Percentiles rank a stretch among this genome's conserved stretches.
These are phyloP conservation scores for Heliangelus exortis DNA, from an alignment of 2,797 vertebrate genomes.

Conservation along the genomic window DNA sequence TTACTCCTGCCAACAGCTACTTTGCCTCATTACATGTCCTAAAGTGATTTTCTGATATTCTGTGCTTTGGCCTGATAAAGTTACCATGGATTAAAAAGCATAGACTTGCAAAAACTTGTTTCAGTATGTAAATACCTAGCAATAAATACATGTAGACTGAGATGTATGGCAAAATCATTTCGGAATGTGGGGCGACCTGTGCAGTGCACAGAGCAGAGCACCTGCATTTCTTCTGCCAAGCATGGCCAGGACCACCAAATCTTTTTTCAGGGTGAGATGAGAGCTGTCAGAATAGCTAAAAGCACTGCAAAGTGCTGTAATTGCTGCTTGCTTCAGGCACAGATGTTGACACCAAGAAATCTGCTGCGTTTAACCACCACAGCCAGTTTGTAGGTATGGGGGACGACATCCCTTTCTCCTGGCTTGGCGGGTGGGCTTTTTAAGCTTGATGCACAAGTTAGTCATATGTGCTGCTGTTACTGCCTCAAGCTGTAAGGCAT, in stretches of 20 bases:
- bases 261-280: background rate
- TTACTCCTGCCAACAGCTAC: background rate
- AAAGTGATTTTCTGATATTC: background rate
- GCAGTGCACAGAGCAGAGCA: background rate
- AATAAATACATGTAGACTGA: background rate
- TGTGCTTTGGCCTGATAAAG: background rate
- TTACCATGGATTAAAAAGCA: background rate
- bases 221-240: background rate
- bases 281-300: constrained; percentile 3
- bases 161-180: background rate
- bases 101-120: background rate
- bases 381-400: background rate
- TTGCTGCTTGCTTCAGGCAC: constrained; percentile 43
- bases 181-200: background rate
- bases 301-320: background rate
- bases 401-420: background rate
- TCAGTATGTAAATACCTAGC: background rate
- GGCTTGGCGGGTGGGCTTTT: background rate
- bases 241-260: background rate
- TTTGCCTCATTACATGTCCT: background rate
- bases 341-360: constrained; percentile 41
- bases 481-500: background rate
- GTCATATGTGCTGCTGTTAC: background rate
- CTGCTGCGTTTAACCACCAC: constrained; percentile 39
- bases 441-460: background rate